Percentiles rank a stretch among this genome's conserved stretches.
phyloP scores from a whole-genome alignment of 2,888 invertebrate genomes.

The Rhagonycha lutea region DNA sequence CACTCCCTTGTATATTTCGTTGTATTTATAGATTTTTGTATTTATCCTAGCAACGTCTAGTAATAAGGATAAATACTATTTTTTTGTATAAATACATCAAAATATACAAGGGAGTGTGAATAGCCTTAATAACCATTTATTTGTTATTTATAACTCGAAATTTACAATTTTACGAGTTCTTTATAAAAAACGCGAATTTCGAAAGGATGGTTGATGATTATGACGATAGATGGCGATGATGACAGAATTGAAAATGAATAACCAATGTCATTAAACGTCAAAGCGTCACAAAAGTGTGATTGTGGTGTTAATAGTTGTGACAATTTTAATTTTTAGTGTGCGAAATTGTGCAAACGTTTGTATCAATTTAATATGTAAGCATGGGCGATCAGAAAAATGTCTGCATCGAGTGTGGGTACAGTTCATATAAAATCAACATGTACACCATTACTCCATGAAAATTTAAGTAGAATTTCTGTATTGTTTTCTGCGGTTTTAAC shows the following conservation, averaged over 20 bases:
- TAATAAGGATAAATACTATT: no score
- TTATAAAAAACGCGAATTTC: neutral
- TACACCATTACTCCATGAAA: conserved; percentile 48
- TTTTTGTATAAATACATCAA: no score
- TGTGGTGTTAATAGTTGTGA: neutral
- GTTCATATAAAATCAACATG: conserved; percentile 51
- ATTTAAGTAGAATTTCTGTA: conserved; percentile 51
- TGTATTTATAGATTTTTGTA: no score
- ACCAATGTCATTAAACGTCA: conserved; percentile 15
- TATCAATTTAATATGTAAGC: conserved; percentile 37
- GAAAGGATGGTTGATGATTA: neutral
- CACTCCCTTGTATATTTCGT: no score
- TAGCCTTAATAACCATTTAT: no score
- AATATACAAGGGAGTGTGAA: no score
- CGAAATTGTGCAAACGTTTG: neutral
- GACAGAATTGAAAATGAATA: conserved; percentile 22
- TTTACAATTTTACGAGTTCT: neutral
- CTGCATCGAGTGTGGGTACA: conserved; percentile 48
- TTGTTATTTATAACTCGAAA: no score
- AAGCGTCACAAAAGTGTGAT: conserved; percentile 2
- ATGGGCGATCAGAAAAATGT: conserved; percentile 47
- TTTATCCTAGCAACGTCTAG: no score
- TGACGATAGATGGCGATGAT: neutral
- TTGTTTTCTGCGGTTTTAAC: conserved; percentile 51
- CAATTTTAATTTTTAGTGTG: neutral